These are phyloP conservation scores for Salticus scenicus DNA, from an alignment of 2,888 invertebrate genomes.

Conservation along the genomic window DNA sequence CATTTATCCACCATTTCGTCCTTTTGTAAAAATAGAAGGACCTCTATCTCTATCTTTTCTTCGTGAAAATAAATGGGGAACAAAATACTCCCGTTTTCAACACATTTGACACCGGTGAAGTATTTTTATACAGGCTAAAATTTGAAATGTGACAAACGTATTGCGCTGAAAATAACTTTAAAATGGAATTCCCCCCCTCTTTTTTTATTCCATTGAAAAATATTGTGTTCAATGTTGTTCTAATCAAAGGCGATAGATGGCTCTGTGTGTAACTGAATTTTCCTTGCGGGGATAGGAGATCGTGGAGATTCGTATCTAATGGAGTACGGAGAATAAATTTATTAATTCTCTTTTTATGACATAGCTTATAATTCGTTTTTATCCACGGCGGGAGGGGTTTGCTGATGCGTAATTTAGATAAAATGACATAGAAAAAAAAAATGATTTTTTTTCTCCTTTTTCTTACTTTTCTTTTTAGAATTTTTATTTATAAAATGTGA, in stretches of 20 bases:
- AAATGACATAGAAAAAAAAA: too few species aligned
- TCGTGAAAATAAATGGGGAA: background rate
- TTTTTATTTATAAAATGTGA: too few species aligned
- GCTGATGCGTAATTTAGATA: too few species aligned
- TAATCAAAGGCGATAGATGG: background rate
- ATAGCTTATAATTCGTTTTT: too few species aligned
- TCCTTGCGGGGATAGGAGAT: background rate
- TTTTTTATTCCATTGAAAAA: background rate
- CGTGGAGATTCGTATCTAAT: background rate
- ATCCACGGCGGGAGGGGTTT: too few species aligned
- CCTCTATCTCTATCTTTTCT: background rate
- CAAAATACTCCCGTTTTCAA: conserved; percentile 43
- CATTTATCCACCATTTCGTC: conserved; percentile 34
- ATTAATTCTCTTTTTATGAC: background rate
- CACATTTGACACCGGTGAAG: conserved; percentile 50
- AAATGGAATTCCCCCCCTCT: conserved; percentile 55
- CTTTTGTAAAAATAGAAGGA: background rate
- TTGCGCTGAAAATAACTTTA: conserved; percentile 51
- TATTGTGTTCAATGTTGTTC: background rate
- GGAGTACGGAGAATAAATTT: background rate
- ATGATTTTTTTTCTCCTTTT: too few species aligned
- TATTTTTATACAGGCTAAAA: background rate
- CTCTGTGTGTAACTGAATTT: background rate
- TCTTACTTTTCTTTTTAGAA: too few species aligned
- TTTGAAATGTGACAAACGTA: conserved; percentile 37